Evolutionary conservation across 2,888 invertebrate genomes (phyloP).

Genomic region (Amphipoea oculea): DNA sequence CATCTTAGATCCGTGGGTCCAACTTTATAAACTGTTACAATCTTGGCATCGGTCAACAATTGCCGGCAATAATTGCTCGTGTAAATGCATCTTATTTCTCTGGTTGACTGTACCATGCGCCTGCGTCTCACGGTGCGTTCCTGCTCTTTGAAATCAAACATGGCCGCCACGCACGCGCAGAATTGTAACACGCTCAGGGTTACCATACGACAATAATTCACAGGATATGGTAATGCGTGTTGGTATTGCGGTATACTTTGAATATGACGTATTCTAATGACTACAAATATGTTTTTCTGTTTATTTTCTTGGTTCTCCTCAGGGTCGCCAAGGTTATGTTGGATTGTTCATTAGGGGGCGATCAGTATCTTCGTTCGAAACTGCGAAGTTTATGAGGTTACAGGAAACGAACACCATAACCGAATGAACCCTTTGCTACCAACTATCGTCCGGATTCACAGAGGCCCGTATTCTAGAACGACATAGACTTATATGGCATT

Average conservation of each 20-base stretch:
- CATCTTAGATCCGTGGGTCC: neutral
- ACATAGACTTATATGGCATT: neutral
- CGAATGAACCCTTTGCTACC: neutral
- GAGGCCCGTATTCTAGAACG: neutral
- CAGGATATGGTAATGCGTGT: constrained; percentile 61
- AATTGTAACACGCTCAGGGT: constrained; percentile 67
- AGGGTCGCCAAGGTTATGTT: neutral
- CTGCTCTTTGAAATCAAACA: constrained; percentile 69
- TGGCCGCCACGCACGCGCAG: constrained; percentile 67
- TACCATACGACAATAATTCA: constrained; percentile 64
- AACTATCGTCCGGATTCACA: neutral
- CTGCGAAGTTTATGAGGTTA: neutral
- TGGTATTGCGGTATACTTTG: constrained; percentile 31
- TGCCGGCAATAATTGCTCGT: neutral
- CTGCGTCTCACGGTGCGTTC: constrained; percentile 65
- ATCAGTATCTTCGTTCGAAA: neutral
- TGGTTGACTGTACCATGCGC: constrained; percentile 26
- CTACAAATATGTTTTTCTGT: neutral
- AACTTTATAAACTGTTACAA: neutral
- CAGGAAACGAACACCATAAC: neutral
- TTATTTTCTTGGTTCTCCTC: neutral
- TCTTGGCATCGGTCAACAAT: neutral
- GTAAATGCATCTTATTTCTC: neutral
- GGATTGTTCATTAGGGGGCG: neutral
- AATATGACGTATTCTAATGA: constrained; percentile 25